Percentiles rank a stretch among this genome's conserved stretches.
Conservation (phyloP, 2,797 vertebrate genomes). For the Varecia variegata region DNA sequence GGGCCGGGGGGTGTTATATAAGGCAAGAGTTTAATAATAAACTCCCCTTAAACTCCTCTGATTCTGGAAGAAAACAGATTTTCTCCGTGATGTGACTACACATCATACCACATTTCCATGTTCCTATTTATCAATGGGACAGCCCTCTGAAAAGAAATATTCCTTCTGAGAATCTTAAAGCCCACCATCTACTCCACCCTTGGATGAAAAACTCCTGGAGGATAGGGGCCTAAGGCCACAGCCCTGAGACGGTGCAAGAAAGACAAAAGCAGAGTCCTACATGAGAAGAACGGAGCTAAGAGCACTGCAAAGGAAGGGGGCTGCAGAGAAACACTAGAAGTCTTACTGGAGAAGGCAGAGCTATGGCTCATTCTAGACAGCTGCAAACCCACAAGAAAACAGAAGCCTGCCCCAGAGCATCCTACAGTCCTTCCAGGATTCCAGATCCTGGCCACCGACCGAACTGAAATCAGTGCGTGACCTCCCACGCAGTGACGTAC, state of each 20-base stretch:
- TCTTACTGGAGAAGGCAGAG: not conserved
- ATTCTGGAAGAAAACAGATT: not conserved
- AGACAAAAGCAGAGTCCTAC: not conserved
- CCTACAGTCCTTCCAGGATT: not conserved
- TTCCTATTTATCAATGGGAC: not conserved
- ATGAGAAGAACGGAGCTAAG: not conserved
- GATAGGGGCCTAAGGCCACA: not conserved
- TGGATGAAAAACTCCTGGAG: not conserved
- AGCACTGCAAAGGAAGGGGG: not conserved
- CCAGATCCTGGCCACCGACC: not conserved
- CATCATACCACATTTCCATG: not conserved
- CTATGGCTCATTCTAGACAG: not conserved
- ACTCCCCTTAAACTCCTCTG: not conserved
- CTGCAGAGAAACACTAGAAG: not conserved
- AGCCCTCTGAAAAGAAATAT: not conserved
- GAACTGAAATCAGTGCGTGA: not conserved
- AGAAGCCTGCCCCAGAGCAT: not conserved
- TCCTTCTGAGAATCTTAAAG: not conserved
- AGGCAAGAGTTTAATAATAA: not conserved
- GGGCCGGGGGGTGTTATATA: not conserved
- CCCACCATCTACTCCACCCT: not conserved
- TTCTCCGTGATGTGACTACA: not conserved
- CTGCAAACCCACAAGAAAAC: not conserved
- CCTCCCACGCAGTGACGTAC: rapidly evolving
- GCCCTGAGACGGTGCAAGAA: not conserved